Base-by-base conservation (phyloP, 2,797 vertebrate species). In the Chelonia mydas region DNA sequence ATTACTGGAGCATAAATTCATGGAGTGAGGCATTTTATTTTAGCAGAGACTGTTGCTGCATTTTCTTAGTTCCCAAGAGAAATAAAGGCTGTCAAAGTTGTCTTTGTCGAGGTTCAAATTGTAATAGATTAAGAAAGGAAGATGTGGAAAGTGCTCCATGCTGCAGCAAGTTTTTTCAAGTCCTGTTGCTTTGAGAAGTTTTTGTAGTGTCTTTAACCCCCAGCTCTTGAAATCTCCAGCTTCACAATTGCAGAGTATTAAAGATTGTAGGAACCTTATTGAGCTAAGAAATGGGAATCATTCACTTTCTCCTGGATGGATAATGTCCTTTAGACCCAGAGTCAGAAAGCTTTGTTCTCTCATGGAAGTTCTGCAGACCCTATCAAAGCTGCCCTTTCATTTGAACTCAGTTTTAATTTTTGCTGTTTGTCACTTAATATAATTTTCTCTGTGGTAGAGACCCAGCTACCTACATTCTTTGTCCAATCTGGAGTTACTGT, bases 341-440 rank as follows among this genome's bases (percentile, higher is more conserved):
- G 0, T 51, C 19, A 23, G 77, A 53, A 82, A 57, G 49, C 74
- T 81, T 93, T 83, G 1, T 88, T 86, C 53, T 83, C 33, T 33
- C 19, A 28, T 59, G 47, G 81, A 45, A 83, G 65, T 83, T 89
- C 45, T 31, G 81, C 19, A 77, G 94, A 47, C 16, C 7, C 47
- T 10, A n/a, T 50, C 23, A 7, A 11, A 3, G 53, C 27, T 68
- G 17, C 9, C 90, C 82, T 15, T 11, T 80, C 89, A 37, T 47
- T 87, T 57, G 59, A 76, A 31, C 49, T 84, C 61, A 51, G 49
- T 37, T 83, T 90, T 87, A 21, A 37, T 89, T 87, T 87, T 19
- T 93, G 77, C 53, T 54, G 2, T 87, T 79, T 84, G 55, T 89
- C 85, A 83, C 28, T 37, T 84, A 31, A 17, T 7, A 54, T 3